Conservation (phyloP, 2,797 vertebrate genomes). For the Siniperca scherzeri region DNA sequence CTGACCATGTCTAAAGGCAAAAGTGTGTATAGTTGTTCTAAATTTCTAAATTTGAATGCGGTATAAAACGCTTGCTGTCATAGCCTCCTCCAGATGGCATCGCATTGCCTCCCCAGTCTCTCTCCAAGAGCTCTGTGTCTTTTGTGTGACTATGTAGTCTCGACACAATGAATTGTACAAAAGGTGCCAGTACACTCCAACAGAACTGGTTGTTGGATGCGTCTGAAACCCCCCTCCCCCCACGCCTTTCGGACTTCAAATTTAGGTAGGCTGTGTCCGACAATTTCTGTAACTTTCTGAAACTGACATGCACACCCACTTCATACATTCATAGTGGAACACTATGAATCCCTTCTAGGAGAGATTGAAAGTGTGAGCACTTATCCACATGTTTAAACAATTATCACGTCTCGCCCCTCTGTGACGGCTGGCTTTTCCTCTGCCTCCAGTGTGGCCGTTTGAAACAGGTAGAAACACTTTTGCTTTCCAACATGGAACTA, state of each 20-base stretch:
- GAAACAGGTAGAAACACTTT: no score
- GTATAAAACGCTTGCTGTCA: constrained; percentile 12
- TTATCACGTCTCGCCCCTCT: neutral
- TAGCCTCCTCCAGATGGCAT: neutral
- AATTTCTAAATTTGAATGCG: constrained; percentile 16
- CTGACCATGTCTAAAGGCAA: constrained; percentile 1
- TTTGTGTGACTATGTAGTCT: neutral
- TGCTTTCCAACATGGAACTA: neutral
- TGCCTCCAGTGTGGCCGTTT: no score
- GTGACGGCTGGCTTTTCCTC: neutral
- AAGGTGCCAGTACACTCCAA: neutral
- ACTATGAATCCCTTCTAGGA: no score
- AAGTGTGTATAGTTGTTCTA: constrained; percentile 14
- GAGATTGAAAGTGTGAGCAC: no score
- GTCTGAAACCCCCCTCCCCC: no score
- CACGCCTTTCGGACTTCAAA: neutral
- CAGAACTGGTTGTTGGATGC: neutral
- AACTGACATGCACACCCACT: neutral
- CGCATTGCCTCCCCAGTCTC: neutral
- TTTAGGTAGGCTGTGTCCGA: neutral
- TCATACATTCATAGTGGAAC: no score
- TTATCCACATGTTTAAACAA: no score
- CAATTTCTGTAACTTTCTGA: neutral
- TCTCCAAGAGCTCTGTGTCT: neutral
- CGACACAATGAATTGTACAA: constrained; percentile 1